These are phyloP conservation scores for Mylabris phalerata DNA, from an alignment of 1,140 invertebrate species.

Conservation along the genomic window DNA sequence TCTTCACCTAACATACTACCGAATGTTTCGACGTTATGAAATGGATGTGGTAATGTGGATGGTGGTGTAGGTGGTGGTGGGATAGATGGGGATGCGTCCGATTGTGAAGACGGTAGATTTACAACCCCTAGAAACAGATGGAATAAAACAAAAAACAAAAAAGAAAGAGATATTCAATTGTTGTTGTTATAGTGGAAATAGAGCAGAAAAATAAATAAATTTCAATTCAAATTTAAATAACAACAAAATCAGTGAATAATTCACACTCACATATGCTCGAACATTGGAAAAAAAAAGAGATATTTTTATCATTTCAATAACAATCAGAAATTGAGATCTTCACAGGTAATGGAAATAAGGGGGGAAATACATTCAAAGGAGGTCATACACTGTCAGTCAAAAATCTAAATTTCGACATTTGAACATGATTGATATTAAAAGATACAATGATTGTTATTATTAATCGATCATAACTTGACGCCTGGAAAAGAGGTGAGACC, in stretches of 20 bases:
- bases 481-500: no score
- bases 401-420: no score
- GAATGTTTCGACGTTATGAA: slow-evolving; percentile 64
- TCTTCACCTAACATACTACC: slow-evolving; percentile 67
- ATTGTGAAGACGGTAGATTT: slow-evolving; percentile 38
- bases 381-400: no score
- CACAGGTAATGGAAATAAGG: no score
- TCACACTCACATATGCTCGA: not conserved
- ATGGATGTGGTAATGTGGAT: slow-evolving; percentile 49
- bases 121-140: slow-evolving; percentile 38
- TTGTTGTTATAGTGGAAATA: not conserved
- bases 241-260: not conserved
- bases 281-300: not conserved
- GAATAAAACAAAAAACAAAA: no score
- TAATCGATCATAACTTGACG: no score
- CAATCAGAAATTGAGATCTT: no score
- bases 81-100: slow-evolving; percentile 32
- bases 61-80: slow-evolving; percentile 42
- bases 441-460: no score
- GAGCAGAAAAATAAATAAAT: not conserved
- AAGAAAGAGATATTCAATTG: no score
- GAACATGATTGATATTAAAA: no score
- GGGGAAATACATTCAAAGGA: no score
- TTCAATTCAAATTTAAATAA: not conserved
- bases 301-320: no score